These are phyloP conservation scores for Champsocephalus esox DNA, from an alignment of 2,797 vertebrate genomes.

Conservation along the genomic window DNA sequence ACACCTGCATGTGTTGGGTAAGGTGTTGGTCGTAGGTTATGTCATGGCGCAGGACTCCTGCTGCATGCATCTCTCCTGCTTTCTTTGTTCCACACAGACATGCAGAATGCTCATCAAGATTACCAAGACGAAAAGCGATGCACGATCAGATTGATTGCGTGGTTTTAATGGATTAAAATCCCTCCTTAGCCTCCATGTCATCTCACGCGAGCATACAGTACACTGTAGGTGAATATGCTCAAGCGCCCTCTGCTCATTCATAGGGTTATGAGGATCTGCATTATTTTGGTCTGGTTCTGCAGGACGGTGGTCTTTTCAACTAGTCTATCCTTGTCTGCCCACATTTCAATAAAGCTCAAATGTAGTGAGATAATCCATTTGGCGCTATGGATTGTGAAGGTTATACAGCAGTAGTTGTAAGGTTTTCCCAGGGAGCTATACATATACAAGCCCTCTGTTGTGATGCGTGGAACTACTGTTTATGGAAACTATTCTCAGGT, in stretches of 20 bases:
- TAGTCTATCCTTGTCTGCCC: conserved; percentile 37
- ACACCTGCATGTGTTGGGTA: background rate
- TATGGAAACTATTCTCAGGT: conserved; percentile 33
- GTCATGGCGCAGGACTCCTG: conserved; percentile 2
- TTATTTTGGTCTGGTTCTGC: conserved; percentile 15
- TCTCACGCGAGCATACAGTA: conserved; percentile 42
- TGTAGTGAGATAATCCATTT: conserved; percentile 82
- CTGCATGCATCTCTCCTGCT: conserved; percentile 15
- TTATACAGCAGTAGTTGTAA: conserved; percentile 79
- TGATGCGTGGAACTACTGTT: conserved; percentile 7
- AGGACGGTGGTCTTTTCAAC: conserved; percentile 54
- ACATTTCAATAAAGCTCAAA: conserved; percentile 75
- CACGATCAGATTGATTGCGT: conserved; percentile 58
- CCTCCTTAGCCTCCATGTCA: conserved; percentile 53
- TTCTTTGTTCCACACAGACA: conserved; percentile 31
- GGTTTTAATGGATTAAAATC: conserved; percentile 75
- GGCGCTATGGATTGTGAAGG: conserved; percentile 80
- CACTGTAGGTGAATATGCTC: conserved; percentile 24
- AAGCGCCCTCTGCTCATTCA: background rate
- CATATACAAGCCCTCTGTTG: conserved; percentile 60
- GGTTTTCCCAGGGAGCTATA: conserved; percentile 69
- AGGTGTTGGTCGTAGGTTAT: background rate
- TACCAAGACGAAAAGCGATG: conserved; percentile 45
- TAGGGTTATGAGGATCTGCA: conserved; percentile 5
- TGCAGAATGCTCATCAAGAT: conserved; percentile 65